Percentiles rank a stretch among this genome's conserved stretches.
These are phyloP conservation scores for Myotis vivesi DNA, from an alignment of 2,797 vertebrate species.

Conservation along the genomic window DNA sequence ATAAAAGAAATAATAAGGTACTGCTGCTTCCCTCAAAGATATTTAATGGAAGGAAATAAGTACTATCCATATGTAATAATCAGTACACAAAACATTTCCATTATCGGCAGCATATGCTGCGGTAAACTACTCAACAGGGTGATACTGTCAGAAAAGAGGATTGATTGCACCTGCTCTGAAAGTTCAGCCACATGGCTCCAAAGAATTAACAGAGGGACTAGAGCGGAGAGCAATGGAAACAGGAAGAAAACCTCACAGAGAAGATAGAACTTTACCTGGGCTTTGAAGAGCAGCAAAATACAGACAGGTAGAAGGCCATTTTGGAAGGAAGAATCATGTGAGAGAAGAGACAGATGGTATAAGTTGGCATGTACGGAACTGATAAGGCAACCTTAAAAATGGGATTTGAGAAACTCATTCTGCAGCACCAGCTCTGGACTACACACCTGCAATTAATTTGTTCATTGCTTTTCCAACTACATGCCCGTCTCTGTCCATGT, in stretches of 20 bases:
- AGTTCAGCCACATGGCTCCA: background rate
- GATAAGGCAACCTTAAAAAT: background rate
- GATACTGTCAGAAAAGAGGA: background rate
- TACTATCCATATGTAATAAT: constrained; percentile 50
- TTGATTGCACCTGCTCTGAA: background rate
- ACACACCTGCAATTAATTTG: background rate
- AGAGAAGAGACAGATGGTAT: background rate
- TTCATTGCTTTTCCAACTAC: constrained; percentile 2
- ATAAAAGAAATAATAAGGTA: constrained; percentile 11
- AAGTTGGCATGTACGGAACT: background rate
- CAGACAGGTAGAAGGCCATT: background rate
- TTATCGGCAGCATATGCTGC: constrained; percentile 49
- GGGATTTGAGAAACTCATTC: background rate
- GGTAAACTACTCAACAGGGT: background rate
- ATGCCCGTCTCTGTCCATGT: background rate
- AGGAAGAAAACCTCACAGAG: background rate
- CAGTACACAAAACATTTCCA: constrained; percentile 10
- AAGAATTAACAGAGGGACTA: background rate
- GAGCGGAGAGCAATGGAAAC: background rate
- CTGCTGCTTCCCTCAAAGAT: constrained; percentile 44
- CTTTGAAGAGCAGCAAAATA: background rate
- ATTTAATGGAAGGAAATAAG: constrained; percentile 64
- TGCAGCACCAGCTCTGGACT: background rate
- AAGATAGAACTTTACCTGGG: background rate
- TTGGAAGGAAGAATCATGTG: background rate